Conservation (phyloP, 2,113 vertebrate genomes). For the Donacobius atricapilla region DNA sequence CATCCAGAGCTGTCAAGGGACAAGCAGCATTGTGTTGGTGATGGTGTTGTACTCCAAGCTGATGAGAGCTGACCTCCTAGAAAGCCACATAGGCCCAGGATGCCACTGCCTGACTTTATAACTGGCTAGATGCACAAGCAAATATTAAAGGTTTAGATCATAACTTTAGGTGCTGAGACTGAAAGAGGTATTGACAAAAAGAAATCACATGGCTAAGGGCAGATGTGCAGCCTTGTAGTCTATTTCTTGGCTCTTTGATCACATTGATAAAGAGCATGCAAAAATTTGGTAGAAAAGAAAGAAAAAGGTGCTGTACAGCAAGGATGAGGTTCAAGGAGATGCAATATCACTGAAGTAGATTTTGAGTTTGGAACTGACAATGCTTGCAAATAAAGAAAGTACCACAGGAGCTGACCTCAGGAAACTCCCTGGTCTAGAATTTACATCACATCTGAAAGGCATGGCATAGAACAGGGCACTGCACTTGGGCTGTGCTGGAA, state of each 20-base stretch:
- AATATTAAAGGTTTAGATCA: background rate
- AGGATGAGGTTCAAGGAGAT: background rate
- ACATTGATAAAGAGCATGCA: background rate
- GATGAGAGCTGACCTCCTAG: background rate
- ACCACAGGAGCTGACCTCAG: background rate
- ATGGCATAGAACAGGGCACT: background rate
- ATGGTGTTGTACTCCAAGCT: background rate
- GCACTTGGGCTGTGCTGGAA: background rate
- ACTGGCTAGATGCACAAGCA: background rate
- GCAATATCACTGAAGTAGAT: background rate
- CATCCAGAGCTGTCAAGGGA: constrained; percentile 79
- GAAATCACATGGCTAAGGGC: background rate
- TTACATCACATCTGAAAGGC: background rate
- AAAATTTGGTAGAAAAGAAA: background rate
- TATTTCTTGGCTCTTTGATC: background rate
- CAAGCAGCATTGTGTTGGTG: background rate
- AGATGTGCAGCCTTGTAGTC: background rate
- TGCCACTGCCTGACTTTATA: background rate
- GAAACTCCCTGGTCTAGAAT: background rate
- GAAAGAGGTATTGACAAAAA: background rate
- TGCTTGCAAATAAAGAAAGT: background rate
- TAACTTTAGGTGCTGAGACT: background rate
- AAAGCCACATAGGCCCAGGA: background rate
- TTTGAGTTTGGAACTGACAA: background rate
- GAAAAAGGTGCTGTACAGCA: background rate